Conservation (phyloP, 2,797 vertebrate species). For the Trachops cirrhosus region DNA sequence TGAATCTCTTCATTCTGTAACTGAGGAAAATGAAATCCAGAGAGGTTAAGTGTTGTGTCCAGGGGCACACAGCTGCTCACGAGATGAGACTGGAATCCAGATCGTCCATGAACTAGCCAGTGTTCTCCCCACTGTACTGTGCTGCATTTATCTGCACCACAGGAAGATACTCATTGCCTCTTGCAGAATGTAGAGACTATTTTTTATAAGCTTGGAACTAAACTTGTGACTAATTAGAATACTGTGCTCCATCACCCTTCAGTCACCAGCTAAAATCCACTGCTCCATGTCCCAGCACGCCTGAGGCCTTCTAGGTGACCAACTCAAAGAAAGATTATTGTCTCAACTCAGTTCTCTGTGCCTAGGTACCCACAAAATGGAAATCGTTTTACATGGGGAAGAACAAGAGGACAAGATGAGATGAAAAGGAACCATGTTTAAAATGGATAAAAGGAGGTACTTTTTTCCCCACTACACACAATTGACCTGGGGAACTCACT, state of each 20-base stretch:
- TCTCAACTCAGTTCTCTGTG: constrained; percentile 67
- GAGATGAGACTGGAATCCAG: background rate
- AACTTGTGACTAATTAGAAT: constrained; percentile 63
- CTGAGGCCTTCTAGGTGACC: constrained; percentile 52
- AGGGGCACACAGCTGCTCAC: background rate
- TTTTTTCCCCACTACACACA: constrained; percentile 72
- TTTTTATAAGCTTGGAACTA: constrained; percentile 21
- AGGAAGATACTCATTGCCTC: background rate
- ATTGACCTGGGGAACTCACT: constrained; percentile 74
- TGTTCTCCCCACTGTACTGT: background rate
- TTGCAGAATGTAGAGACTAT: background rate
- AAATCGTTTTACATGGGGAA: constrained; percentile 69
- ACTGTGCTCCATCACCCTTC: constrained; percentile 10
- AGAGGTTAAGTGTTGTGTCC: background rate
- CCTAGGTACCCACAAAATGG: constrained; percentile 65
- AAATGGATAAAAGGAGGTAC: constrained; percentile 73
- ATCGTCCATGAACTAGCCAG: background rate
- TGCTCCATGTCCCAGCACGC: background rate
- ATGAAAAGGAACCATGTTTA: constrained; percentile 74
- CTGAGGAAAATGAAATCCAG: background rate
- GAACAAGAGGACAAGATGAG: constrained; percentile 75
- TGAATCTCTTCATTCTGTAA: background rate
- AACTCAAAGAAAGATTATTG: constrained; percentile 66
- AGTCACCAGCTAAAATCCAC: constrained; percentile 47
- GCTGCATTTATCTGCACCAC: background rate